Base-by-base conservation (phyloP, 2,888 invertebrate species). In the Agapostemon virescens region DNA sequence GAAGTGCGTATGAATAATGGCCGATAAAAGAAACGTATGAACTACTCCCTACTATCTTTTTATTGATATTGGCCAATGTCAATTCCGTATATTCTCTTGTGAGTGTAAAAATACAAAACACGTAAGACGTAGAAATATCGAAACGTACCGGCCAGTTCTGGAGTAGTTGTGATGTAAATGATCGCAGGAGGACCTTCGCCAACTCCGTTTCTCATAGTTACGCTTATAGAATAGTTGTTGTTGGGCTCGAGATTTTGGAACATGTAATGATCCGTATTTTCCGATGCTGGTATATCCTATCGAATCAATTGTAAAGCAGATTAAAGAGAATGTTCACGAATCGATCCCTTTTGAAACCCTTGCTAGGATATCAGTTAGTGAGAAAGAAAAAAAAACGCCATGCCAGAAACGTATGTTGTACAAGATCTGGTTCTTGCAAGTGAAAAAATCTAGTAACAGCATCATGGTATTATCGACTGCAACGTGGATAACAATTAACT, bases 131-230 rank as follows among this genome's bases (percentile, higher is more conserved):
- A 6, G 17, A 26, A 20, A 40, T 4, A 17, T 40, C 11, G 11
- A 0, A 73, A 86, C 93, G 92, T 93, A 96, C 96, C 95, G 86
- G 94, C 94, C 61, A 95, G 95, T 91, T 95, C 94, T 13, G 95
- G 94, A 2, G 95, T 95, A 0, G 97, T 97, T 7, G 95, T 94
- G 20, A 97, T 95, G 72, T 93, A 93, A 15, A 94, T 94, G 72
- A 93, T 93, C 0, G 95, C 95, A 7, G 95, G 93, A 0, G 97
- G 97, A 3, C 98, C 97, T 88, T 96, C 95, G 3, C 98, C 98
- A 42, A 95, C 95, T 2, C 95, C 95, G 90, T 98, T 98, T 84
- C 96, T 94, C 95, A 97, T 97, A 3, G 96, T 95, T 33, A 98
- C 94, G 20, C 95, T 95, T n/a, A 98, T 94, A 9, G 95, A 95